Evolutionary conservation across 2,797 vertebrate species (phyloP).

Genomic region (Danio albolineatus): DNA sequence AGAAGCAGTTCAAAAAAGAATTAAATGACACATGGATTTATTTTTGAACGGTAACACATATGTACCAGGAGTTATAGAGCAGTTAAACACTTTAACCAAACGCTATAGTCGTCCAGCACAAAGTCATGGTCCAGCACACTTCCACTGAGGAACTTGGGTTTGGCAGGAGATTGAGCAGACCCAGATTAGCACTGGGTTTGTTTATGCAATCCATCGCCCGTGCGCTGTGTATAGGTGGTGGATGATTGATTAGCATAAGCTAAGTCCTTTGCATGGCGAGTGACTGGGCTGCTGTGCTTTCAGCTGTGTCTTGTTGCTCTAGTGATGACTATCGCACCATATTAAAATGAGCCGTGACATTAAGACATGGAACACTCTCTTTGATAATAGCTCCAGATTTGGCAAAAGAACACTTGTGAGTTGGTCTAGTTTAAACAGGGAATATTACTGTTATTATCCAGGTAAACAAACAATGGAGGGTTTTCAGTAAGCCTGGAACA

Average conservation of each 20-base stretch:
- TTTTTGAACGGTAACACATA: background rate
- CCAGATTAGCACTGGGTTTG: conserved; percentile 58
- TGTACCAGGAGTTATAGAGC: background rate
- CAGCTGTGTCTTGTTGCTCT: conserved; percentile 70
- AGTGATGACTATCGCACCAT: conserved; percentile 77
- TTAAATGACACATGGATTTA: conserved; percentile 1
- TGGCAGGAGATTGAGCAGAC: conserved; percentile 54
- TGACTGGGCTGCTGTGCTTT: conserved; percentile 54
- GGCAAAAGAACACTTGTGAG: conserved; percentile 66
- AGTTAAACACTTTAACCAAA: conserved; percentile 1
- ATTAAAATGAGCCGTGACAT: conserved; percentile 75
- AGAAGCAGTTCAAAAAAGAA: background rate
- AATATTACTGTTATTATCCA: conserved; percentile 64
- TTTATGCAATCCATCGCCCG: conserved; percentile 61
- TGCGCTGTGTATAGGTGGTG: conserved; percentile 48
- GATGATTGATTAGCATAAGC: conserved; percentile 62
- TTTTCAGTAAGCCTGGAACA: conserved; percentile 61
- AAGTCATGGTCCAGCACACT: conserved; percentile 37
- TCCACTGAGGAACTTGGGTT: conserved; percentile 42
- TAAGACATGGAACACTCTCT: conserved; percentile 65
- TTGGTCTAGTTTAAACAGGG: conserved; percentile 78
- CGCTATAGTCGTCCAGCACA: background rate
- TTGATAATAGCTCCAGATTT: conserved; percentile 74
- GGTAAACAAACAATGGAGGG: conserved; percentile 61
- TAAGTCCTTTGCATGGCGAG: conserved; percentile 50